phyloP scores from a whole-genome alignment of 2,797 vertebrate species.

The Phrynocephalus vlangalii region DNA sequence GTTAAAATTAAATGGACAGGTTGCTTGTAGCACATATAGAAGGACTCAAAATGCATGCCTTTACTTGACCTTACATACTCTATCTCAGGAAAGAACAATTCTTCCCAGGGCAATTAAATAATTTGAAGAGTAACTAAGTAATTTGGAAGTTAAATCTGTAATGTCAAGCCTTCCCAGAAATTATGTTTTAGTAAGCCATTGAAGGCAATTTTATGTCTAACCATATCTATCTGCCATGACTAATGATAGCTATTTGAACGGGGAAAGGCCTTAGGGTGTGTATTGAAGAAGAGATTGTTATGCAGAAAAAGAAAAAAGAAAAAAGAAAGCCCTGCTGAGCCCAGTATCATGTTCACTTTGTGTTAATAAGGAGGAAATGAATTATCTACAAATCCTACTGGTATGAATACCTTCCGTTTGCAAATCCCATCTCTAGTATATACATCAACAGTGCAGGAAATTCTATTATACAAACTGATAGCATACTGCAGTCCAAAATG shows the following conservation, averaged over 20 bases:
- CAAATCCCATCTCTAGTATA: slow-evolving; percentile 31
- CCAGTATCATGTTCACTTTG: slow-evolving; percentile 23
- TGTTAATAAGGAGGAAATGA: slow-evolving; percentile 34
- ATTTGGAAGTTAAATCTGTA: slow-evolving; percentile 40
- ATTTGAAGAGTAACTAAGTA: slow-evolving; percentile 12
- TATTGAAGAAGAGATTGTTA: slow-evolving; percentile 18
- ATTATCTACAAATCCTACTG: slow-evolving; percentile 12
- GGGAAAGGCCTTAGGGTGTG: slow-evolving; percentile 23
- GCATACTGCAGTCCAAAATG: slow-evolving; percentile 14
- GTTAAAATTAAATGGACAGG: slow-evolving; percentile 10
- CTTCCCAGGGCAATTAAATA: slow-evolving; percentile 27
- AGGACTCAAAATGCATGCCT: not conserved
- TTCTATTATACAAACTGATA: not conserved
- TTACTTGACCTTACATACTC: not conserved
- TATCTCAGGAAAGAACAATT: not conserved
- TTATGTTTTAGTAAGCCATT: slow-evolving; percentile 41
- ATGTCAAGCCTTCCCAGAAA: slow-evolving; percentile 32
- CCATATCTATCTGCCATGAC: slow-evolving; percentile 2
- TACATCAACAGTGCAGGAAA: slow-evolving; percentile 13
- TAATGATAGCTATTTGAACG: slow-evolving; percentile 29
- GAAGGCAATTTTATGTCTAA: slow-evolving; percentile 21
- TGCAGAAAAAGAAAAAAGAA: not conserved
- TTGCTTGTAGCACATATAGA: not conserved
- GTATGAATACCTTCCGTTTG: slow-evolving; percentile 35
- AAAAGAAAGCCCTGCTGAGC: not conserved